These are phyloP conservation scores for Macropodus opercularis DNA, from an alignment of 2,797 vertebrate genomes.

Conservation along the genomic window DNA sequence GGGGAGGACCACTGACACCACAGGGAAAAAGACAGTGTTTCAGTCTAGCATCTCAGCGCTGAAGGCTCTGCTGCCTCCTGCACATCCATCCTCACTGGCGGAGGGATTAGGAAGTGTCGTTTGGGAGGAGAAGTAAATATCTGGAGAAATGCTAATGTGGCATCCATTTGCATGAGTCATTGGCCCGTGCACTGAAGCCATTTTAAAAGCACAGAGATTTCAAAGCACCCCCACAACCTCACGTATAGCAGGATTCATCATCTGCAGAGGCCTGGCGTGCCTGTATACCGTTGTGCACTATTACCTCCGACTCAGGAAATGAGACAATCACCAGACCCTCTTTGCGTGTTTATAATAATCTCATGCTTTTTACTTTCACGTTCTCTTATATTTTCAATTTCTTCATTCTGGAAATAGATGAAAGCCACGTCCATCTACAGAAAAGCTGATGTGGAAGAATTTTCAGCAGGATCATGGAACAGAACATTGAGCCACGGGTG, in stretches of 20 bases:
- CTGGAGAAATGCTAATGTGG: slow-evolving; percentile 65
- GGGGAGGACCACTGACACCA: neutral
- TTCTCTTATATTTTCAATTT: neutral
- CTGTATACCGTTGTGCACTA: neutral
- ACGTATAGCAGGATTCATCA: slow-evolving; percentile 42
- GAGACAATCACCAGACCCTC: slow-evolving; percentile 1
- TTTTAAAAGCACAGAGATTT: slow-evolving; percentile 63
- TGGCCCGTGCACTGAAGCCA: slow-evolving; percentile 64
- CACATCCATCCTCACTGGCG: neutral
- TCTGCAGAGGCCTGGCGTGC: slow-evolving; percentile 14
- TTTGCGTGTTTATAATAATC: slow-evolving; percentile 12
- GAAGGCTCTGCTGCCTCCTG: neutral
- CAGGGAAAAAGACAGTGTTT: slow-evolving; percentile 1
- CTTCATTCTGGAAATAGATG: slow-evolving; percentile 8
- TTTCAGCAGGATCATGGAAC: slow-evolving; percentile 20
- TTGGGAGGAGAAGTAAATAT: slow-evolving; percentile 54
- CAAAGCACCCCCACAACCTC: slow-evolving; percentile 37
- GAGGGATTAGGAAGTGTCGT: slow-evolving; percentile 19
- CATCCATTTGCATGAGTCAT: slow-evolving; percentile 74
- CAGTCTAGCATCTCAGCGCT: neutral
- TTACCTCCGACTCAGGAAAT: slow-evolving; percentile 26
- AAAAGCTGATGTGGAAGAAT: slow-evolving; percentile 4
- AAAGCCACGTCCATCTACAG: neutral
- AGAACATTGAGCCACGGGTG: neutral
- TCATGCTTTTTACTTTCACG: neutral